Base-by-base conservation (phyloP, 2,113 vertebrate genomes). In the Psilopogon haemacephalus region DNA sequence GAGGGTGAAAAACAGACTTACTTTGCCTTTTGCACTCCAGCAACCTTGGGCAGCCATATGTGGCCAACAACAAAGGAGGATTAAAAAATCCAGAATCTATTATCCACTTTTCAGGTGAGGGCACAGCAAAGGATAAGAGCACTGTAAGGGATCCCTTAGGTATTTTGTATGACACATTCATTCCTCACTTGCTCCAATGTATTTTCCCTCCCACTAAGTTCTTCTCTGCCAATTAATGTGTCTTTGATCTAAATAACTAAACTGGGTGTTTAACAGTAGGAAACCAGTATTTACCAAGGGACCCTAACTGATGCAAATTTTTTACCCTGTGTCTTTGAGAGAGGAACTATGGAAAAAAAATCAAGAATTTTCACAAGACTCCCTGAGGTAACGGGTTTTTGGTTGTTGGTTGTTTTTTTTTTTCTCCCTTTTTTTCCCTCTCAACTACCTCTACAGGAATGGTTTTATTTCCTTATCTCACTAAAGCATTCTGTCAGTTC, bases 401-500 rank as follows among this genome's bases (percentile, higher is more conserved):
- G 28, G 54, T 38, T 28, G n/a, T n/a, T n/a, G n/a, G n/a, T n/a
- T n/a, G 15, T 59, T 23, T 9, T 84, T 90, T 14, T 5, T 42
- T 42, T 42, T 16, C 14, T 16, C 15, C 15, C 42, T 73, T 70
- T 55, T 42, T 28, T n/a, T 4, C 21, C 50, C 79, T 80, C 82
- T 89, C 85, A 95, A 83, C 78, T 33, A 94, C 56, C 46, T 78
- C 68, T 73, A 88, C 85, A 88, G 92, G 52, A 93, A 85, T 74
- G 82, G 74, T 87, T 92, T 5, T 59, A 55, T 89, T 93, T 94
- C 56, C 93, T 94, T 93, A 92, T 94, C 91, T 92, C 84, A 85
- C 89, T 92, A 94, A 90, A 91, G 89, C 89, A 96, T 96, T 94
- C 95, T 89, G 84, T 93, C 82, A 95, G 93, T 94, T 91, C 91